Base-by-base conservation (phyloP, 2,797 vertebrate genomes). In the Ibycter americanus region DNA sequence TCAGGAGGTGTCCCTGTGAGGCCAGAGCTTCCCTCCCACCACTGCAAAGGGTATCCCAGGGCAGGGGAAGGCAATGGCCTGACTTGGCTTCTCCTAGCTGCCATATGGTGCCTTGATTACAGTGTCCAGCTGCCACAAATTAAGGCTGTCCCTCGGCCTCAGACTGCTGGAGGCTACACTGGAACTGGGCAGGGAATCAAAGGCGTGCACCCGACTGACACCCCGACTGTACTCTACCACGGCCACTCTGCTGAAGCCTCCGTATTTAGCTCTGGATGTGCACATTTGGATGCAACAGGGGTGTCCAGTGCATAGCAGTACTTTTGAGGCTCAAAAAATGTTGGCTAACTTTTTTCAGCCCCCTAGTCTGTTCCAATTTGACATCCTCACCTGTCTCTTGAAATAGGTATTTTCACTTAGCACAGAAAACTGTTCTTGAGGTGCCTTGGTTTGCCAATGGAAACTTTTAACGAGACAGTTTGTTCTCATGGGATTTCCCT, bases 71-170 rank as follows among this genome's bases (percentile, higher is more conserved):
- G 71, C 56, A 32, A 18, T 20, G 34, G 70, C 83, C 92, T 49
- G n/a, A 71, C 66, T 95, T 94, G 89, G 94, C 93, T 87, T 92
- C 78, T 85, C 34, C 59, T 67, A 71, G 74, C 55, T 83, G 55
- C 83, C 92, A 87, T 83, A 78, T 94, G 90, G 92, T 89, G 62
- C 67, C 83, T 94, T 3, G 22, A 27, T 51, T 74, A 83, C 82
- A 7, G 1, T 49, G 71, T 93, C 83, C 94, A 96, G 93, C 92
- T 96, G 93, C 88, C 89, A 36, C 95, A 96, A 96, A 96, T 97
- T 93, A 96, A 52, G 49, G 36, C 88, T 89, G 81, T 80, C 83
- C 83, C 55, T 94, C 0, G 0, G 88, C 83, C 88, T 74, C 86
- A 80, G 65, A 17, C 77, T 86, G 96, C 96, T 81, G 25, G 25